These are phyloP conservation scores for Acanthis flammea DNA, from an alignment of 2,797 vertebrate species.

Conservation along the genomic window DNA sequence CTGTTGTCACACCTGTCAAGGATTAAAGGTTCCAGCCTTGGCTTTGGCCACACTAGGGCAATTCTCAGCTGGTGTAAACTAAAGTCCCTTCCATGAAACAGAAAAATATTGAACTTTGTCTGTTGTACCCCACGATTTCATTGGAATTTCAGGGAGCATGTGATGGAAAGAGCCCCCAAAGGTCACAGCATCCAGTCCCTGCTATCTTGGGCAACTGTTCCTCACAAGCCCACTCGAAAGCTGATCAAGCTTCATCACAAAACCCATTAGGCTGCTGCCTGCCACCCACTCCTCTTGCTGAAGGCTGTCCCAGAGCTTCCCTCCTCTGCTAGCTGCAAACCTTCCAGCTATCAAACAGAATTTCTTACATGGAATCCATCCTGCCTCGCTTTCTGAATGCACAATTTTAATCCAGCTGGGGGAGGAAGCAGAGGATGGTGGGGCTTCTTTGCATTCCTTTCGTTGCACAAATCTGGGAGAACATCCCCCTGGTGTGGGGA, in stretches of 20 bases:
- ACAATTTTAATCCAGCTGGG: neutral
- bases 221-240: neutral
- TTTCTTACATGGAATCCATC: constrained; percentile 16
- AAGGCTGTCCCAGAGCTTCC: constrained; percentile 42
- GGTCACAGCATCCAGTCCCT: neutral
- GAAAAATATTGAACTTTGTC: neutral
- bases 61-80: constrained; percentile 3
- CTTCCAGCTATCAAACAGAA: constrained; percentile 50
- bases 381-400: neutral
- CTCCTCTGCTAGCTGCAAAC: constrained; percentile 51
- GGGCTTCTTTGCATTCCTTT: neutral
- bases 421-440: neutral
- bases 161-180: neutral
- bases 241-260: neutral
- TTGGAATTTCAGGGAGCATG: neutral
- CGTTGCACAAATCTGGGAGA: neutral
- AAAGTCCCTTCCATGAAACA: neutral
- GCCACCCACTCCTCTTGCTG: constrained; percentile 50
- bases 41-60: neutral
- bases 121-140: neutral
- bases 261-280: constrained; percentile 34
- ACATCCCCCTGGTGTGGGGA: neutral
- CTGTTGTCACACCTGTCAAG: neutral
- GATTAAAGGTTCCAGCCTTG: constrained; percentile 18
- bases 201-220: neutral